Evolutionary conservation across 1,140 invertebrate species (phyloP).

Genomic region (Camponotus pennsylvanicus): DNA sequence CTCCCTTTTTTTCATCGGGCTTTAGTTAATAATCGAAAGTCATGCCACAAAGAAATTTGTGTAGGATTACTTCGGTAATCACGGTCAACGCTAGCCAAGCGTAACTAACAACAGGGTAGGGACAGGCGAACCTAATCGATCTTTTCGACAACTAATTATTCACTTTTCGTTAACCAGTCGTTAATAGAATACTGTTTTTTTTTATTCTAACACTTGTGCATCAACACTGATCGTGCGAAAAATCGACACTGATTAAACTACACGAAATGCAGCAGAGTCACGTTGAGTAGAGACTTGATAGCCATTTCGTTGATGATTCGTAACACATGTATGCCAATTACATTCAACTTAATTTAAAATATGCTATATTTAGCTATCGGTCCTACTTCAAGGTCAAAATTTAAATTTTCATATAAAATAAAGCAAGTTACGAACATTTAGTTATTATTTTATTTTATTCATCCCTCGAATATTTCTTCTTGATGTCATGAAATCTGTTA

Average conservation of each 20-base stretch:
- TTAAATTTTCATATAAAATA: neutral
- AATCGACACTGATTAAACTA: neutral
- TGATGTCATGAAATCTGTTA: no score
- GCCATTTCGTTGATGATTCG: neutral
- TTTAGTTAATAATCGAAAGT: conserved; percentile 66
- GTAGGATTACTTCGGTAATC: conserved; percentile 39
- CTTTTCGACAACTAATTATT: conserved; percentile 2
- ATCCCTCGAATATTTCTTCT: neutral
- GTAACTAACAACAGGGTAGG: conserved; percentile 8
- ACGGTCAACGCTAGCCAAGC: conserved; percentile 35
- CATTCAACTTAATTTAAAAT: neutral
- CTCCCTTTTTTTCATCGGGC: conserved; percentile 52
- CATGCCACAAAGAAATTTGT: conserved; percentile 59
- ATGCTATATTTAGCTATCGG: neutral
- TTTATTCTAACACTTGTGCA: neutral
- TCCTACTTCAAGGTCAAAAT: no score
- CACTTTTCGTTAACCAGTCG: neutral
- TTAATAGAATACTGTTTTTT: neutral
- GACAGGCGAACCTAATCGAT: conserved; percentile 11
- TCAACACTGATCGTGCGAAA: neutral
- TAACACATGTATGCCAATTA: neutral
- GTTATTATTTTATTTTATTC: neutral
- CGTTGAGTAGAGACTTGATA: neutral
- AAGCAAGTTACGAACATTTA: neutral
- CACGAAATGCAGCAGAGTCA: neutral